Evolutionary conservation across 2,113 vertebrate species (phyloP).

Genomic region (Oxygymnocypris stewartii): DNA sequence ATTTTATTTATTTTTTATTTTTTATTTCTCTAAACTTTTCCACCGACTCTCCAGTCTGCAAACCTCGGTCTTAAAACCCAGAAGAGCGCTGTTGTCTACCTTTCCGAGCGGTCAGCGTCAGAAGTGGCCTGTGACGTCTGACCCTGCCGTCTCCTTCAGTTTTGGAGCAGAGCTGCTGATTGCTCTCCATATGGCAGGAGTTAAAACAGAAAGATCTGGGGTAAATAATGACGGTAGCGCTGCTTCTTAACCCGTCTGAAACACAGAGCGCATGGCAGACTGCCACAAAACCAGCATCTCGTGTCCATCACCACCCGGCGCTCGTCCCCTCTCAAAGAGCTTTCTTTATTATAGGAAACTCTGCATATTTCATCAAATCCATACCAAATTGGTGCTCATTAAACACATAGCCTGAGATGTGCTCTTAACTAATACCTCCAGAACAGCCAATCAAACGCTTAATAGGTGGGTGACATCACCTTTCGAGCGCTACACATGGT

Average conservation of each 20-base stretch:
- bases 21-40: too few species aligned
- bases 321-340: background rate
- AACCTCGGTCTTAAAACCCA: background rate
- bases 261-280: background rate
- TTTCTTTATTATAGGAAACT: constrained; percentile 35
- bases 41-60: too few species aligned
- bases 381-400: constrained; percentile 48
- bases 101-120: background rate
- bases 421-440: constrained; percentile 29
- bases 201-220: constrained; percentile 34
- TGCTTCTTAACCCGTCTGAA: constrained; percentile 30
- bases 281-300: background rate
- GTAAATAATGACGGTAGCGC: constrained; percentile 21
- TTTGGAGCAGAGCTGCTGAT: background rate
- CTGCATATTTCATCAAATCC: constrained; percentile 7
- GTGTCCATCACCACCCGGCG: background rate
- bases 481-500: background rate
- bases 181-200: constrained; percentile 21
- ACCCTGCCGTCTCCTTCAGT: background rate
- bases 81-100: background rate
- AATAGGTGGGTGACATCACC: constrained; percentile 52
- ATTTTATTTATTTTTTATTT: too few species aligned
- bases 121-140: background rate
- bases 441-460: constrained; percentile 39
- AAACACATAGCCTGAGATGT: constrained; percentile 26